Evolutionary conservation across 2,797 vertebrate genomes (phyloP).

Genomic region (Loris lydekkerianus): DNA sequence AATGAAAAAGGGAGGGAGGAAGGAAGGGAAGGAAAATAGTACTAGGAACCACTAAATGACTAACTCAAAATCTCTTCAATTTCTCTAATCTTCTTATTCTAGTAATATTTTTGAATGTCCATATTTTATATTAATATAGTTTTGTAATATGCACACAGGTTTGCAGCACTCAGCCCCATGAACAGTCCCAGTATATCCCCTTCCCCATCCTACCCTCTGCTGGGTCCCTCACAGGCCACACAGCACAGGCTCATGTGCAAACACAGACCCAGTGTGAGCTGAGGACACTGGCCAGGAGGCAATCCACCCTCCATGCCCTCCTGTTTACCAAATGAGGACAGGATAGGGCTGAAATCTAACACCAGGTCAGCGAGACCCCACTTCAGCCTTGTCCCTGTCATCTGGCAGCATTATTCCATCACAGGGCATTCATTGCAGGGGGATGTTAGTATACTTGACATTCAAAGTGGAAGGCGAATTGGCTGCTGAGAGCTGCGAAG

Average conservation of each 20-base stretch:
- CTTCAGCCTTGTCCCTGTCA: background rate
- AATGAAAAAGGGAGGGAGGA: too few species aligned
- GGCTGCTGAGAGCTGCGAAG: background rate
- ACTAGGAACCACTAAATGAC: constrained; percentile 17
- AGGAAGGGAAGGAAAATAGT: background rate
- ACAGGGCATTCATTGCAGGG: background rate
- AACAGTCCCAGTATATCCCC: background rate
- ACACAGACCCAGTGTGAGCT: background rate
- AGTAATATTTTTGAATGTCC: constrained; percentile 22
- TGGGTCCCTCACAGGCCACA: background rate
- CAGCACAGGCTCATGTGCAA: background rate
- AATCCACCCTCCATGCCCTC: background rate
- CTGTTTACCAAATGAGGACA: background rate
- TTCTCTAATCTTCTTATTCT: constrained; percentile 35
- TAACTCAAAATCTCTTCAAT: constrained; percentile 56
- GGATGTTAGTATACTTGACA: constrained; percentile 14
- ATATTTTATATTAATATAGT: constrained; percentile 10
- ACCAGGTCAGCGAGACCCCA: background rate
- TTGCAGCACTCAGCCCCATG: background rate
- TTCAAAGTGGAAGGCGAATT: background rate
- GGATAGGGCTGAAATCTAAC: background rate
- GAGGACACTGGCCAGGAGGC: background rate
- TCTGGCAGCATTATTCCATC: background rate
- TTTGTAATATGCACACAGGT: background rate
- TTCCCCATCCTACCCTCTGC: background rate